A percentile compares a stretch with the other conserved stretches of the same genome.
Conservation (phyloP, 2,113 vertebrate species). For the Callipepla californica region DNA sequence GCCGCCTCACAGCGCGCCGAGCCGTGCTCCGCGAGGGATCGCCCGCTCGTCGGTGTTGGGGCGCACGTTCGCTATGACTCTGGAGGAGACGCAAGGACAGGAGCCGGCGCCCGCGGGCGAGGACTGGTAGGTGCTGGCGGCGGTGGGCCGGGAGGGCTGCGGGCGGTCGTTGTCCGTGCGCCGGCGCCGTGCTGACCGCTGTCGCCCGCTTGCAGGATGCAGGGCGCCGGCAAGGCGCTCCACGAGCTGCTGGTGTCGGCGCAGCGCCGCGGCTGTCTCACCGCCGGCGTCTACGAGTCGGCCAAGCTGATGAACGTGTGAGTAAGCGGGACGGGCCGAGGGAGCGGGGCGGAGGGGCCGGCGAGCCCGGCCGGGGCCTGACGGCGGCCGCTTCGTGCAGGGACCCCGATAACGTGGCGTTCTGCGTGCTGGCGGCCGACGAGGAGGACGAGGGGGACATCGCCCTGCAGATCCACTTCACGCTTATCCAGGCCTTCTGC, state of each 20-base stretch:
- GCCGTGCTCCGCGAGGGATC: no score
- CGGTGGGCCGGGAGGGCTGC: background rate
- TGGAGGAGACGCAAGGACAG: conserved; percentile 89
- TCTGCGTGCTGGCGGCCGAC: conserved; percentile 92
- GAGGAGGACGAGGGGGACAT: conserved; percentile 95
- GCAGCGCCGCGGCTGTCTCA: conserved; percentile 92
- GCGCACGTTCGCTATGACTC: conserved; percentile 81
- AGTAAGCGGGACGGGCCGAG: conserved; percentile 72
- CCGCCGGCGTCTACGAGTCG: conserved; percentile 96
- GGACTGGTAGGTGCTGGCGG: conserved; percentile 78
- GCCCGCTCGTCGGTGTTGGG: no score
- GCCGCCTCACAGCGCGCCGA: no score
- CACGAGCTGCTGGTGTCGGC: conserved; percentile 91
- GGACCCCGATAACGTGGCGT: conserved; percentile 94
- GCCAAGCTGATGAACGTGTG: conserved; percentile 98
- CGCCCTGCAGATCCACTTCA: conserved; percentile 98
- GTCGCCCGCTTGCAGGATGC: conserved; percentile 77
- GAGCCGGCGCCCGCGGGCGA: conserved; percentile 82
- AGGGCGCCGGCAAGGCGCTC: conserved; percentile 90
- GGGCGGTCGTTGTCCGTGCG: background rate
- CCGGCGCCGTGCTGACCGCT: background rate
- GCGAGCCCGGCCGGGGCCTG: background rate
- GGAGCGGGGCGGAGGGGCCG: background rate
- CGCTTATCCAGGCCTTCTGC: conserved; percentile 97
- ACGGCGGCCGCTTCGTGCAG: conserved; percentile 56